These are phyloP conservation scores for Rhabdornis inornatus DNA, from an alignment of 2,113 vertebrate genomes.

Conservation along the genomic window DNA sequence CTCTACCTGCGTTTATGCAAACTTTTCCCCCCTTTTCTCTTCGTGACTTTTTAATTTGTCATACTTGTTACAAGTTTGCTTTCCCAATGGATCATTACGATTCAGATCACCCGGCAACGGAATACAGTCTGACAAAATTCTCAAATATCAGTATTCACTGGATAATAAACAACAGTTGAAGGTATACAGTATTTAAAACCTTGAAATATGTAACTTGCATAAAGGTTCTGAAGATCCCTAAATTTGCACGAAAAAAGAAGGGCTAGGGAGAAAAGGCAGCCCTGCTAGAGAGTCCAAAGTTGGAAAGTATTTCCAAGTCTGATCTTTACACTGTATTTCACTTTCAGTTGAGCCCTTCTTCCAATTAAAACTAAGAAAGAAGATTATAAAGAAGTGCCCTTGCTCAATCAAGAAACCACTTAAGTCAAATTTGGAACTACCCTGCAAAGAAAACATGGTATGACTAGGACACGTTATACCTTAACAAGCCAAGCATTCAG, in stretches of 20 bases:
- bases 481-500: background rate
- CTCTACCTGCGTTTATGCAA: background rate
- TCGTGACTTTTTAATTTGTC: background rate
- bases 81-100: background rate
- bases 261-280: background rate
- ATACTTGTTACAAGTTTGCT: background rate
- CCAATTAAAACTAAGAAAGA: background rate
- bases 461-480: background rate
- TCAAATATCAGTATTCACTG: background rate
- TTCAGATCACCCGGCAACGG: background rate
- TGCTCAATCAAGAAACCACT: background rate
- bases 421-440: background rate
- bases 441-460: background rate
- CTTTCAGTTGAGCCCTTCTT: background rate
- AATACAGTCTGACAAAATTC: background rate
- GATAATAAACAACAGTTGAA: background rate
- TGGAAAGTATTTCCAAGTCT: background rate
- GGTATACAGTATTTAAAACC: background rate
- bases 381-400: background rate
- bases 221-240: background rate
- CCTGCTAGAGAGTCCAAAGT: background rate
- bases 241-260: background rate
- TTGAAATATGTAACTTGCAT: background rate
- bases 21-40: fast-evolving
- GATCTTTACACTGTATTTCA: background rate